These are phyloP conservation scores for Limnephilus auricula DNA, from an alignment of 2,888 invertebrate genomes.

Conservation along the genomic window DNA sequence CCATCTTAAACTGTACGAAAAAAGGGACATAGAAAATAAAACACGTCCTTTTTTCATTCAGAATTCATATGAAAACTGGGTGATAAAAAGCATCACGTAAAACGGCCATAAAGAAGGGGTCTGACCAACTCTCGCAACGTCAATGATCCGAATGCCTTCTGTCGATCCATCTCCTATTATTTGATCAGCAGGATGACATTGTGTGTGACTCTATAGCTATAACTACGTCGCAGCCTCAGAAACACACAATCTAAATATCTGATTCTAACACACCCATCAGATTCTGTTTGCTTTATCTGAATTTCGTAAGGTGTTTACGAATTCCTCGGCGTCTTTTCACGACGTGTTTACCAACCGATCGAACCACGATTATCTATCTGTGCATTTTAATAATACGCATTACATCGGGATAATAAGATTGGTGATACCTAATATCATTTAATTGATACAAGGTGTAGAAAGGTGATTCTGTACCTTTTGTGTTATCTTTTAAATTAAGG, in stretches of 20 bases:
- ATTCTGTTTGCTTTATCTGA: background rate
- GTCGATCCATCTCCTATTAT: background rate
- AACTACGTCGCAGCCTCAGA: background rate
- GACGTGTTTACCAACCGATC: background rate
- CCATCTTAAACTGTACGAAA: too few species aligned
- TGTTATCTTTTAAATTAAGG: too few species aligned
- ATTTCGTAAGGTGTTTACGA: conserved; percentile 2
- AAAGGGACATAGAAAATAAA: too few species aligned
- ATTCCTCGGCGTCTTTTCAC: background rate
- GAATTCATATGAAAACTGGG: too few species aligned
- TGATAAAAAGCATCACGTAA: too few species aligned
- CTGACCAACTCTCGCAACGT: background rate
- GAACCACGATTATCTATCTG: background rate
- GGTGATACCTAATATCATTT: too few species aligned
- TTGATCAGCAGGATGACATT: conserved; percentile 1
- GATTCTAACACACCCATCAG: background rate
- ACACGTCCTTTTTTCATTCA: too few species aligned
- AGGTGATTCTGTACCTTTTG: too few species aligned
- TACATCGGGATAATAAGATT: background rate
- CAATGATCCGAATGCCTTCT: background rate
- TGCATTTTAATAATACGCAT: background rate
- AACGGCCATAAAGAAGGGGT: too few species aligned
- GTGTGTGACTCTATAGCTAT: background rate
- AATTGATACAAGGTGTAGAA: too few species aligned
- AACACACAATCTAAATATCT: background rate